Conservation (phyloP, 2,797 vertebrate genomes). For the Taenioides sp. region DNA sequence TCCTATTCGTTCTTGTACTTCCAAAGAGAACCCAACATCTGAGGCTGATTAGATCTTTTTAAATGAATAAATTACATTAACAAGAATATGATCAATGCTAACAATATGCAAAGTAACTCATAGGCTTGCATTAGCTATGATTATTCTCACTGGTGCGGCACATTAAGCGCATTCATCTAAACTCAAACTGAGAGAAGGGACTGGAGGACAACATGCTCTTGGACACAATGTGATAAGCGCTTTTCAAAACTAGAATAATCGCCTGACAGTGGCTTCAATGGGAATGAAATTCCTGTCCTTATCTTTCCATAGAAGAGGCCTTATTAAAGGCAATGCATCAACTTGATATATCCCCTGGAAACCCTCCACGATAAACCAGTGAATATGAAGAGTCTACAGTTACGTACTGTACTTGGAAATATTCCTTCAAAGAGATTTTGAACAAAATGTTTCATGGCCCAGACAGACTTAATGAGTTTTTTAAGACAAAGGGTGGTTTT, state of each 20-base stretch:
- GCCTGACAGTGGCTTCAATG: background rate
- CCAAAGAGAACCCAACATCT: background rate
- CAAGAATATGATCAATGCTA: slow-evolving; percentile 5
- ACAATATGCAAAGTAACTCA: slow-evolving; percentile 3
- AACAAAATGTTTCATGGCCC: background rate
- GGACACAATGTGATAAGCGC: background rate
- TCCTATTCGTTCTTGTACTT: background rate
- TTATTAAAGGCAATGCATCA: slow-evolving; percentile 14
- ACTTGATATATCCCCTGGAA: background rate
- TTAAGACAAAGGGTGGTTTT: background rate
- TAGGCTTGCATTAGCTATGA: slow-evolving; percentile 1
- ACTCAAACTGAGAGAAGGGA: background rate
- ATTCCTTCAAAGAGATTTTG: background rate
- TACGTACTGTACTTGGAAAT: no score
- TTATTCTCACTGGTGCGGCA: slow-evolving; percentile 2
- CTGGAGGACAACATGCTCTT: background rate
- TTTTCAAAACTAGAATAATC: slow-evolving; percentile 6
- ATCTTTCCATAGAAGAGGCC: background rate
- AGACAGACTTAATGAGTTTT: background rate
- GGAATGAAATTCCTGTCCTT: background rate
- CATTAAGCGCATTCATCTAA: slow-evolving; percentile 5
- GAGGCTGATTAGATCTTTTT: background rate
- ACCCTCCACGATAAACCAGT: background rate
- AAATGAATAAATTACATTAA: slow-evolving; percentile 7
- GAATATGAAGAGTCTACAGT: background rate